phyloP scores from a whole-genome alignment of 2,888 invertebrate genomes.

The Phlogophora meticulosa region DNA sequence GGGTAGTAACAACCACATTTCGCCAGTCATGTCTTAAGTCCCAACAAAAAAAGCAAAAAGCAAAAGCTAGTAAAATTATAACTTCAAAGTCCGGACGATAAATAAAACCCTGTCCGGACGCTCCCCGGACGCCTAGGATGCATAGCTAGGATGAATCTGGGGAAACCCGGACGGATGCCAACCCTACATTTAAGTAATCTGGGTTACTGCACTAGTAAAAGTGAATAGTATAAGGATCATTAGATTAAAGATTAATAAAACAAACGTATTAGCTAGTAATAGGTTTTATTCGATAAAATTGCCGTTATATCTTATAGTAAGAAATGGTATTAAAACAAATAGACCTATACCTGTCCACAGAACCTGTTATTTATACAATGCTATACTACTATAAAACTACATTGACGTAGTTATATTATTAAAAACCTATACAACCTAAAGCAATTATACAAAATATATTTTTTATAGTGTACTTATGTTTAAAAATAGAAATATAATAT shows the following conservation, averaged over 20 bases:
- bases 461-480: slow-evolving; percentile 85
- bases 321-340: slow-evolving; percentile 81
- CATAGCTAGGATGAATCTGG: too few species aligned
- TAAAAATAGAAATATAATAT: slow-evolving; percentile 84
- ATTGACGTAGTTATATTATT: slow-evolving; percentile 75
- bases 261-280: slow-evolving; percentile 70
- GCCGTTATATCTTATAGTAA: slow-evolving; percentile 81
- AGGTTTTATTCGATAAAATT: slow-evolving; percentile 82
- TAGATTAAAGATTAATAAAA: slow-evolving; percentile 51
- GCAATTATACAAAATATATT: slow-evolving; percentile 90
- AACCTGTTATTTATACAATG: slow-evolving; percentile 85
- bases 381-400: slow-evolving; percentile 81
- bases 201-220: neutral
- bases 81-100: too few species aligned
- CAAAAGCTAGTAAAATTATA: too few species aligned
- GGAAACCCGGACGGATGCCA: too few species aligned
- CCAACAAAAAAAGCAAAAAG: too few species aligned
- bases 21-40: too few species aligned
- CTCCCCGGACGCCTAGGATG: too few species aligned
- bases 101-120: too few species aligned
- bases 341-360: slow-evolving; percentile 81
- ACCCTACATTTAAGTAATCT: neutral
- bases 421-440: slow-evolving; percentile 88
- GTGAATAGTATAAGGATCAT: neutral
- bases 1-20: too few species aligned